Evolutionary conservation across 2,113 vertebrate genomes (phyloP).

Genomic region (Triplophysa dalaica): DNA sequence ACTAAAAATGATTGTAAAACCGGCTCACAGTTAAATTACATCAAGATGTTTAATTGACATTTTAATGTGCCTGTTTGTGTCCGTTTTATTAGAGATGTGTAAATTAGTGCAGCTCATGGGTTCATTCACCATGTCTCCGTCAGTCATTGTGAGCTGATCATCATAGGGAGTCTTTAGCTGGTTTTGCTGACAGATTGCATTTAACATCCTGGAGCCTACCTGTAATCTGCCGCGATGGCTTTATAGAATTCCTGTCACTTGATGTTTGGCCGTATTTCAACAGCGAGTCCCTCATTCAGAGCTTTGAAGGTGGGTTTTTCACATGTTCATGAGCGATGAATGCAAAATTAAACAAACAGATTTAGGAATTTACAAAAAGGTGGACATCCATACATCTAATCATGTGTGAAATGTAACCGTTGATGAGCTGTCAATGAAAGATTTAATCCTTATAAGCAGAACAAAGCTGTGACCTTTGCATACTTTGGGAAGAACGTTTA

Average conservation of each 20-base stretch:
- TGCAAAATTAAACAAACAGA: background rate
- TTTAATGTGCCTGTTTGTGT: background rate
- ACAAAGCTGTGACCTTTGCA: slow-evolving; percentile 11
- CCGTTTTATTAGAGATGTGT: slow-evolving; percentile 2
- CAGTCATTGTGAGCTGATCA: slow-evolving; percentile 12
- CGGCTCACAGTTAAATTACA: background rate
- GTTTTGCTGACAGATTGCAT: slow-evolving; percentile 19
- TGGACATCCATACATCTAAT: background rate
- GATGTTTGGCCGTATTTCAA: slow-evolving; percentile 2
- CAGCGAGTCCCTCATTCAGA: background rate
- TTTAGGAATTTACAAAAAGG: background rate
- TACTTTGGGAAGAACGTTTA: slow-evolving; percentile 24
- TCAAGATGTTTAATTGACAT: background rate
- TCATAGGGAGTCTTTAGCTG: slow-evolving; percentile 15
- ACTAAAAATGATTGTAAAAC: no score
- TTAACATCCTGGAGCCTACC: slow-evolving; percentile 8
- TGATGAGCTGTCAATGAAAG: background rate
- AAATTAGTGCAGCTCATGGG: slow-evolving; percentile 25
- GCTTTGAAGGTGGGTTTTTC: background rate
- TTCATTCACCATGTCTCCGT: slow-evolving; percentile 12
- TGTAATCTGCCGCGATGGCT: slow-evolving; percentile 3
- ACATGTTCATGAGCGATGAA: background rate
- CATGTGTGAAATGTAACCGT: background rate
- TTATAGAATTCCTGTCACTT: slow-evolving; percentile 19
- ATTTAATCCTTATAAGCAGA: background rate